Conservation (phyloP, 2,113 vertebrate species). For the Dicentrarchus labrax region DNA sequence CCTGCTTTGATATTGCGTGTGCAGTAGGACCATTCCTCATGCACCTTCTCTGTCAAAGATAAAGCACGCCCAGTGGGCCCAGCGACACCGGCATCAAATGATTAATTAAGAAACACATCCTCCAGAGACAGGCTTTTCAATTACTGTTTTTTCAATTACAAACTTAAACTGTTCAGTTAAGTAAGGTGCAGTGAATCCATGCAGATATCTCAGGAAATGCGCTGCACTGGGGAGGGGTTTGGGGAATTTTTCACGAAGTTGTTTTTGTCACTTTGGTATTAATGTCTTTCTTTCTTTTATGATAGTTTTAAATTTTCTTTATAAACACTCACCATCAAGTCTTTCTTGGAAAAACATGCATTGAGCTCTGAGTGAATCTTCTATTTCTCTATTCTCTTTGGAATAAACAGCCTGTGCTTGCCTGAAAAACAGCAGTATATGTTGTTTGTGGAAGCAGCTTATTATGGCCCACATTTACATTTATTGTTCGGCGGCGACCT, state of each 20-base stretch:
- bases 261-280: background rate
- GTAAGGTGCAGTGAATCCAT: constrained; percentile 2
- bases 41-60: constrained; percentile 59
- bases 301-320: background rate
- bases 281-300: background rate
- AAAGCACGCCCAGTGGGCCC: constrained; percentile 43
- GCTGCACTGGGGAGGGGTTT: background rate
- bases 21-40: constrained; percentile 54
- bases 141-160: constrained; percentile 50
- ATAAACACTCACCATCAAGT: background rate
- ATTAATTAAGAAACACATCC: constrained; percentile 65
- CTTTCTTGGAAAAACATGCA: background rate
- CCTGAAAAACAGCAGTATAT: no score
- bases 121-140: constrained; percentile 46
- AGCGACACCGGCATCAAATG: constrained; percentile 64
- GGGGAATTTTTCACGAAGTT: background rate
- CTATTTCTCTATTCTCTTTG: background rate
- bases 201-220: background rate
- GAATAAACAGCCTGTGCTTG: background rate
- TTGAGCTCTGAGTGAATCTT: background rate
- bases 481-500: no score
- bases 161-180: constrained; percentile 41
- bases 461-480: no score
- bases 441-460: no score
- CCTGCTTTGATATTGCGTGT: constrained; percentile 58